A percentile compares a stretch with the other conserved stretches of the same genome.
These are phyloP conservation scores for Uropetala carovei DNA, from an alignment of 2,888 invertebrate species.

Conservation along the genomic window DNA sequence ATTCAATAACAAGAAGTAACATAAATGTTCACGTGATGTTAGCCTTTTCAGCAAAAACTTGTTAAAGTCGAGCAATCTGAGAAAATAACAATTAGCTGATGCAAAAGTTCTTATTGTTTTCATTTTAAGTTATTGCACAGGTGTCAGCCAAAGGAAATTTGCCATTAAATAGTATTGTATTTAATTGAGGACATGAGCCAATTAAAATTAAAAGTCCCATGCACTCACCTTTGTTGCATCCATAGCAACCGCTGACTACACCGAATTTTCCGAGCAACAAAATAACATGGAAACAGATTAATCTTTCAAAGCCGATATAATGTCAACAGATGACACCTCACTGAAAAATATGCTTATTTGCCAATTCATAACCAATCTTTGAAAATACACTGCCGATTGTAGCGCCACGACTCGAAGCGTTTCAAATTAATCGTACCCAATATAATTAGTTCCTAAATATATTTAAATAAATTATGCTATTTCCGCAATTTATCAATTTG, in stretches of 20 bases:
- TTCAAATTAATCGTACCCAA: neutral
- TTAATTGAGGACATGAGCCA: no score
- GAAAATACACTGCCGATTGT: neutral
- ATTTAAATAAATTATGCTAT: neutral
- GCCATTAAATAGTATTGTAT: no score
- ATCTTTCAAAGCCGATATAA: neutral
- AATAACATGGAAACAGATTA: neutral
- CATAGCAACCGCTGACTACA: conserved; percentile 11
- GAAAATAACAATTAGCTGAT: no score
- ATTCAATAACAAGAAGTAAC: no score
- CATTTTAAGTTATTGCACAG: neutral
- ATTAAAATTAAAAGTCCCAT: neutral
- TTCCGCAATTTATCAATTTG: neutral
- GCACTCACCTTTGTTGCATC: conserved; percentile 9
- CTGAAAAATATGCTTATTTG: neutral
- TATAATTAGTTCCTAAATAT: neutral
- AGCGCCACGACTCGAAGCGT: neutral
- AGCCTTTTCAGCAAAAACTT: no score
- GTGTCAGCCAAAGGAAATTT: neutral
- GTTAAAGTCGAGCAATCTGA: no score
- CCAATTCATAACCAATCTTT: conserved; percentile 47
- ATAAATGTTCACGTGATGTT: no score
- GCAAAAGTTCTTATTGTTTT: no score
- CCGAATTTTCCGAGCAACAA: neutral
- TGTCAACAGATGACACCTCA: conserved; percentile 27